Conservation (phyloP, 2,113 vertebrate genomes). For the Blennius ocellaris region DNA sequence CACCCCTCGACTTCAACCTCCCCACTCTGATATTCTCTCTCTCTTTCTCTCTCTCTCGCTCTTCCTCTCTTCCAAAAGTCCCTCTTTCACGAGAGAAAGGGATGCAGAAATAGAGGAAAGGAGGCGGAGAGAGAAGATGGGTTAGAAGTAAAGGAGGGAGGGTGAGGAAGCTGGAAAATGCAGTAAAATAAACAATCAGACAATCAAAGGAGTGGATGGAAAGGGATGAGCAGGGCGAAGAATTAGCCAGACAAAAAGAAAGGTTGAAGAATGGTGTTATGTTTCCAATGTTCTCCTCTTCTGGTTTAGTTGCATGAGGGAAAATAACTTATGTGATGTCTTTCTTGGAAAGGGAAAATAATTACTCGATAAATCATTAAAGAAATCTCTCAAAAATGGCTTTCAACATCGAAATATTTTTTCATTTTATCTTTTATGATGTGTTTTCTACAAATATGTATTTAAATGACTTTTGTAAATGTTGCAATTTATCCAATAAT, state of each 20-base stretch:
- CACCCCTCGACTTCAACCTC: constrained; percentile 77
- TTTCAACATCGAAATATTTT: no score
- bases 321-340: no score
- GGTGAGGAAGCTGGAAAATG: background rate
- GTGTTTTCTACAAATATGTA: no score
- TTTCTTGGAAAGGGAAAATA: background rate
- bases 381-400: background rate
- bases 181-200: no score
- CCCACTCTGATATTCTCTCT: constrained; percentile 45
- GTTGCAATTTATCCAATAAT: no score
- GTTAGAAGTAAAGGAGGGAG: background rate
- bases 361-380: background rate
- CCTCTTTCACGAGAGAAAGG: constrained; percentile 46
- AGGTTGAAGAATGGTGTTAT: no score
- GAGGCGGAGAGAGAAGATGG: background rate
- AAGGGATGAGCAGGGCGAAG: no score
- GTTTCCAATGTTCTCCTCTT: no score
- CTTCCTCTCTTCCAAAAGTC: constrained; percentile 63
- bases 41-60: constrained; percentile 27
- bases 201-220: background rate
- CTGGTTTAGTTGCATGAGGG: no score
- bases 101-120: constrained; percentile 4
- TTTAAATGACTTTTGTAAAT: no score
- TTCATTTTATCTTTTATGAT: no score
- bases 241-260: no score